Conservation (phyloP, 1,140 invertebrate species). For the Aculops lycopersici region DNA sequence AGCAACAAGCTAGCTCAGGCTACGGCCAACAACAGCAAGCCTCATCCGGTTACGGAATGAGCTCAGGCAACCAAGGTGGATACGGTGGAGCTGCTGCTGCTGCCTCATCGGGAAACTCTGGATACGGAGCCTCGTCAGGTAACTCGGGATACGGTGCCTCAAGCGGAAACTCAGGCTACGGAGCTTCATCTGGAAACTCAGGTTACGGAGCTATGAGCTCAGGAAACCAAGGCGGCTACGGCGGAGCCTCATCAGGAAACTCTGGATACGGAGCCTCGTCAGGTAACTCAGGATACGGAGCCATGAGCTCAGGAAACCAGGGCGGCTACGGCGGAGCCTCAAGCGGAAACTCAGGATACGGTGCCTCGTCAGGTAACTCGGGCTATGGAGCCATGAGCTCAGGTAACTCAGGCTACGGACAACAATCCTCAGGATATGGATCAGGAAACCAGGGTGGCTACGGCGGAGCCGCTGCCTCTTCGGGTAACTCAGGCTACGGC, state of each 20-base stretch:
- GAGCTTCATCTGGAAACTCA: background rate
- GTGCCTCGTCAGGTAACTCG: background rate
- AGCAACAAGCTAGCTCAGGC: too few relatives aligned
- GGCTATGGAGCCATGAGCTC: too few relatives aligned
- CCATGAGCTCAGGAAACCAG: background rate
- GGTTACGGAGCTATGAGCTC: background rate
- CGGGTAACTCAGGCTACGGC: background rate
- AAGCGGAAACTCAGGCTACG: background rate
- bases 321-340: background rate
- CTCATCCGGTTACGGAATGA: too few relatives aligned
- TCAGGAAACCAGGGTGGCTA: background rate
- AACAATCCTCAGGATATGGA: background rate
- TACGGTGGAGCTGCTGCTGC: too few relatives aligned
- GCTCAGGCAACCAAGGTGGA: too few relatives aligned
- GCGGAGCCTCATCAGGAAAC: background rate
- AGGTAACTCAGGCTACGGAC: background rate
- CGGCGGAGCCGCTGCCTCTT: background rate
- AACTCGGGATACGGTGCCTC: background rate
- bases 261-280: background rate
- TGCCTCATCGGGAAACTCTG: too few relatives aligned
- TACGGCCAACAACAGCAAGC: too few relatives aligned
- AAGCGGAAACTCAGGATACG: background rate
- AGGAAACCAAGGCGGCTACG: background rate
- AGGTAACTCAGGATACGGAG: background rate
- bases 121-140: background rate